These are phyloP conservation scores for Calyptommatus sinebrachiatus DNA, from an alignment of 2,113 vertebrate species.

Conservation along the genomic window DNA sequence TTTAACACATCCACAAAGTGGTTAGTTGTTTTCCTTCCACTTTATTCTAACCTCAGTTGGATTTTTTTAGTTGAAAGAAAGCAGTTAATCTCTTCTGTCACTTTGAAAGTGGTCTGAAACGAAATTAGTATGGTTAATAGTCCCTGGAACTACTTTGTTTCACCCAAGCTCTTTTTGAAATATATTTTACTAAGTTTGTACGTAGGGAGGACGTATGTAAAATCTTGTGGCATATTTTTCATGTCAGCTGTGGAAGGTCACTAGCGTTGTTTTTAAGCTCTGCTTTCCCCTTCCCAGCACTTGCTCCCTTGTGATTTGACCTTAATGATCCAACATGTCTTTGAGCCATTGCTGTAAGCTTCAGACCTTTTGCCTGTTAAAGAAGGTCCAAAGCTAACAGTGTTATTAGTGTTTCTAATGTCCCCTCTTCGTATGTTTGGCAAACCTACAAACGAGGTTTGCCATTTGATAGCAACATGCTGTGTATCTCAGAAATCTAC, in stretches of 20 bases:
- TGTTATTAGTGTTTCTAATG: not conserved
- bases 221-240: constrained; percentile 56
- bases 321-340: constrained; percentile 27
- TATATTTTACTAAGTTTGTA: not conserved
- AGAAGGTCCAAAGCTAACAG: not conserved
- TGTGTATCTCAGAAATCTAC: not conserved
- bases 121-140: too few species aligned
- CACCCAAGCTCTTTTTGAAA: not conserved
- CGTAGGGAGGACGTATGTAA: constrained; percentile 4
- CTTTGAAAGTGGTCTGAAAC: too few species aligned
- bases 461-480: not conserved
- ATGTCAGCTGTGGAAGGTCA: constrained; percentile 59
- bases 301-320: constrained; percentile 37
- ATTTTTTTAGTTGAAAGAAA: too few species aligned
- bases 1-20: too few species aligned
- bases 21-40: too few species aligned
- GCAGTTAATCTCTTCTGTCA: too few species aligned
- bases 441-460: not conserved
- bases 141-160: not conserved
- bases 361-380: constrained; percentile 5
- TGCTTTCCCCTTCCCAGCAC: constrained; percentile 43
- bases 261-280: constrained; percentile 40
- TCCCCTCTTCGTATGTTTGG: not conserved
- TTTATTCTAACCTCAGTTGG: too few species aligned
- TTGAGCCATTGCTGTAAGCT: not conserved